Base-by-base conservation (phyloP, 2,797 vertebrate genomes). In the Rhincodon typus region DNA sequence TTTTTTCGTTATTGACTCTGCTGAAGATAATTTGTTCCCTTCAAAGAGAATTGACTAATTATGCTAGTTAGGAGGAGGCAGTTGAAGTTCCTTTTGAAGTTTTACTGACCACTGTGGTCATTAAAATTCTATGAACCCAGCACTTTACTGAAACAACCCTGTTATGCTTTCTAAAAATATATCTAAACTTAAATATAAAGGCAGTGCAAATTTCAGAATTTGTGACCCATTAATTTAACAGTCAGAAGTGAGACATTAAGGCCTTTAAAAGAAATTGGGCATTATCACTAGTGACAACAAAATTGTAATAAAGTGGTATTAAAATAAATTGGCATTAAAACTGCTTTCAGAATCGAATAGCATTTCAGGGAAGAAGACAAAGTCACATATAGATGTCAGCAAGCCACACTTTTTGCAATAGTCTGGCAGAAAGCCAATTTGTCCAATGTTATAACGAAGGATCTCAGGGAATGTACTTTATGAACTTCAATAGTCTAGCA, bases 31-130 rank as follows among this genome's bases (percentile, higher is more conserved):
- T 91, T 91, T 91, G 62, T 66, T 91, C 88, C 17, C 88, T 67
- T 91, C 88, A 91, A 91, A 91, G 57, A 91, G 88, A 91, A 67
- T 91, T 91, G 57, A 21, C 62, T 91, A 91, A 91, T 91, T 91
- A 91, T 66, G 34, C n/a, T 67, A 91, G 67, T 91, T 91, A 67
- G 62, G 17, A 66, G 88, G 62, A 66, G 88, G 57, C 34, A 91
- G 57, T 67, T 8, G 62, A 66, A 62, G 62, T 62, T 91, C 57
- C n/a, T 67, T 91, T 91, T 91, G 88, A 91, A 91, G 88, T 91
- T 38, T 66, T 91, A 91, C 88, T 91, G 88, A 91, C 88, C 88
- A 62, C 88, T 91, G 62, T 57, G 66, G 88, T 91, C 66, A 91
- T 91, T 91, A 91, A 67, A 62, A 66, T 67, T 91, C 57, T 19